A percentile compares a stretch with the other conserved stretches of the same genome.
These are phyloP conservation scores for Leptinotarsa texana DNA, from an alignment of 1,140 invertebrate genomes.

Conservation along the genomic window DNA sequence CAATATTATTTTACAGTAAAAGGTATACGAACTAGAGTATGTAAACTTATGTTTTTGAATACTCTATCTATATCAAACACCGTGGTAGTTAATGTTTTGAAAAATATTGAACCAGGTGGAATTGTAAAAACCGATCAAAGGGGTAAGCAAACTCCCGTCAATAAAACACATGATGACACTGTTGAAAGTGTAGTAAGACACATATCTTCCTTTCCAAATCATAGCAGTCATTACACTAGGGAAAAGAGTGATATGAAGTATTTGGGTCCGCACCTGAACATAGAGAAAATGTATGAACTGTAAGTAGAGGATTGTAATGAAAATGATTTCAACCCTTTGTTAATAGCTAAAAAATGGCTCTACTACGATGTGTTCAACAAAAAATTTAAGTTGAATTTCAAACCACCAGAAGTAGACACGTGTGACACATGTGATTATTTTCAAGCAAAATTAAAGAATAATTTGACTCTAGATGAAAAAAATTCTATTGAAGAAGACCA, in stretches of 20 bases:
- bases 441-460: slow-evolving; percentile 14
- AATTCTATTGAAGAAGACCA: slow-evolving; percentile 10
- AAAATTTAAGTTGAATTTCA: slow-evolving; percentile 14
- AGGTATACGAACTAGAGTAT: slow-evolving; percentile 14
- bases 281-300: slow-evolving; percentile 22
- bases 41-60: slow-evolving; percentile 26
- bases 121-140: slow-evolving; percentile 9
- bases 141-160: slow-evolving; percentile 6
- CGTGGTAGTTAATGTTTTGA: slow-evolving; percentile 15
- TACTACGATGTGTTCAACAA: slow-evolving; percentile 17
- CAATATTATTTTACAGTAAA: slow-evolving; percentile 26
- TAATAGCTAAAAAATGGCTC: slow-evolving; percentile 19
- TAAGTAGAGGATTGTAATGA: slow-evolving; percentile 19
- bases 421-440: slow-evolving; percentile 17
- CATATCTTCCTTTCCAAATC: slow-evolving; percentile 9
- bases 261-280: not conserved
- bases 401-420: slow-evolving; percentile 20
- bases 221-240: slow-evolving; percentile 14
- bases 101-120: slow-evolving; percentile 13
- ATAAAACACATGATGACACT: slow-evolving; percentile 12
- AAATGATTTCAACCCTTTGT: slow-evolving; percentile 8
- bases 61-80: slow-evolving; percentile 24
- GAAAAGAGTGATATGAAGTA: slow-evolving; percentile 12
- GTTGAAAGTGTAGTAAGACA: slow-evolving; percentile 5
- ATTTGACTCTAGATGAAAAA: slow-evolving; percentile 17